Evolutionary conservation across 2,888 invertebrate genomes (phyloP).

Genomic region (Dinocampus coccinellae): DNA sequence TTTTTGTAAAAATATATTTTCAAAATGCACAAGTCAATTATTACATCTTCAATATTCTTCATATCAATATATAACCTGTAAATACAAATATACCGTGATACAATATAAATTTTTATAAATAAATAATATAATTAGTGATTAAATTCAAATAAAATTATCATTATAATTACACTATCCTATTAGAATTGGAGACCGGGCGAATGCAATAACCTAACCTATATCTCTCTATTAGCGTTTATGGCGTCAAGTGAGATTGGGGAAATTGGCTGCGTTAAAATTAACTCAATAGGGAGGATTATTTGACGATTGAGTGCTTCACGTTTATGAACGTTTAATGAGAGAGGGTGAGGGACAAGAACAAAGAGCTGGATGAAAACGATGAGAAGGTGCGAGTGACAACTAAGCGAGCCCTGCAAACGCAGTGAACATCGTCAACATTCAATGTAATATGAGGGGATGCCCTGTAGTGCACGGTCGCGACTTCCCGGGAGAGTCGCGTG

Average conservation of each 20-base stretch:
- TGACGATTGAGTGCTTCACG: background rate
- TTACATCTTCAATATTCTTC: background rate
- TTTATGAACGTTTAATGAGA: background rate
- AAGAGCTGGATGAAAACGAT: no score
- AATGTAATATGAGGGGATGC: constrained; percentile 4
- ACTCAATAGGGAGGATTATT: background rate
- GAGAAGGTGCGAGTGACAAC: no score
- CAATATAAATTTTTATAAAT: background rate
- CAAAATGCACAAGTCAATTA: background rate
- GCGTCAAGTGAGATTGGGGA: background rate
- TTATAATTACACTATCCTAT: background rate
- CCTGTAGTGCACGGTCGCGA: background rate
- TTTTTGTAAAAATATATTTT: background rate
- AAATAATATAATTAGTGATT: background rate
- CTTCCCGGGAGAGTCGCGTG: constrained; percentile 23
- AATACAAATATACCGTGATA: no score
- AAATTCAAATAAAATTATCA: background rate
- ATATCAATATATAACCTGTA: no score
- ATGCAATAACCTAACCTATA: background rate
- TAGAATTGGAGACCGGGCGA: background rate
- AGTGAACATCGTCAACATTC: background rate
- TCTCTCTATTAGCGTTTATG: background rate
- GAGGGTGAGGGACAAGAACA: background rate
- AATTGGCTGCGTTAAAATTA: background rate
- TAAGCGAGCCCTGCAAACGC: background rate